These are phyloP conservation scores for Rallus crepitans DNA, from an alignment of 2,797 vertebrate genomes.

Conservation along the genomic window DNA sequence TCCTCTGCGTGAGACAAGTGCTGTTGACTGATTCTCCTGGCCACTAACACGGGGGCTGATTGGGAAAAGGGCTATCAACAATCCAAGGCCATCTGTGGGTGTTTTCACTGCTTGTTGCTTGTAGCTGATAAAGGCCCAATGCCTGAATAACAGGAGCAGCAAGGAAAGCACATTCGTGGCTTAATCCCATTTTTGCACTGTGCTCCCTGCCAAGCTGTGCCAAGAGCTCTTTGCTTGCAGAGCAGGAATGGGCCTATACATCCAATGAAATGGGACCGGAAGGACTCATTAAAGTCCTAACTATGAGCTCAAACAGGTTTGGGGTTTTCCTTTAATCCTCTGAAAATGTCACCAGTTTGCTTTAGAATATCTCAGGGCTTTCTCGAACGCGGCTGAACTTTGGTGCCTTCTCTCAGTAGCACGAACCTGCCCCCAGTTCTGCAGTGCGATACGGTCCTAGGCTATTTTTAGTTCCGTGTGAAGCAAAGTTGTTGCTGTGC, in stretches of 20 bases:
- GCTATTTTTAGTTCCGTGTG: not conserved
- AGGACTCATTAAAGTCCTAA: conserved; percentile 1
- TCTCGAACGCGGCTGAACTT: not conserved
- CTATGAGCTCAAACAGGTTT: not conserved
- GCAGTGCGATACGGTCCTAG: not conserved
- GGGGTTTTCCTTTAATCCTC: not conserved
- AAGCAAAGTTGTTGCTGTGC: not conserved
- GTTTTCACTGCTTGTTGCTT: conserved; percentile 9
- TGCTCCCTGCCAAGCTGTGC: not conserved
- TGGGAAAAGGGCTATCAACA: conserved; percentile 9
- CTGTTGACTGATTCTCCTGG: not conserved
- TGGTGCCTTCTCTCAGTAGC: not conserved
- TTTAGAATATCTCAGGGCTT: not conserved
- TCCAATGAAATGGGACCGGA: not conserved
- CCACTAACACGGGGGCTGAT: not conserved
- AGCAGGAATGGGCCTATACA: not conserved
- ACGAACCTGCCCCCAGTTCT: not conserved
- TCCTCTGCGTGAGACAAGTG: not conserved
- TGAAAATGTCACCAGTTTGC: conserved; percentile 10
- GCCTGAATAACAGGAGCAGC: not conserved
- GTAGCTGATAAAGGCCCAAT: conserved; percentile 1
- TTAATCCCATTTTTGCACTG: not conserved
- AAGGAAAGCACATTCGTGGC: not conserved
- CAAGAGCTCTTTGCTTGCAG: conserved; percentile 7
- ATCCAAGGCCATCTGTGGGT: conserved; percentile 27